These are phyloP conservation scores for Varroa destructor DNA, from an alignment of 1,140 invertebrate species.

Conservation along the genomic window DNA sequence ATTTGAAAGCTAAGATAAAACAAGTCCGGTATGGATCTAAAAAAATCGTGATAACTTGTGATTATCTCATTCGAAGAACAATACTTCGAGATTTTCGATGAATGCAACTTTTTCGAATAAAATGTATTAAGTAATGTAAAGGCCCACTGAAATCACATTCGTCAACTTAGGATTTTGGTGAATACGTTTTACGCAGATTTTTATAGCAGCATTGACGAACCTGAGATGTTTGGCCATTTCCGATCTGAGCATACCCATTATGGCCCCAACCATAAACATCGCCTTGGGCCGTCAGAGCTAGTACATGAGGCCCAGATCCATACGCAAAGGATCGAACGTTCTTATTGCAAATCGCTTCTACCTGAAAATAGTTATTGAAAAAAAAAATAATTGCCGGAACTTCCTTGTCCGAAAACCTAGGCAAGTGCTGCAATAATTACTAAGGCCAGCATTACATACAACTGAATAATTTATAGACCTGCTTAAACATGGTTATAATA, in stretches of 20 bases:
- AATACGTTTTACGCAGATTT: background rate
- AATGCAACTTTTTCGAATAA: background rate
- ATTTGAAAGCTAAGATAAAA: too few species aligned
- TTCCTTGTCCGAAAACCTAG: too few species aligned
- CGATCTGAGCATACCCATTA: conserved; percentile 48
- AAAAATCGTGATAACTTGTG: too few species aligned
- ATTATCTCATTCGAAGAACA: too few species aligned
- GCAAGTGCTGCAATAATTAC: too few species aligned
- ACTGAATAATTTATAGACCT: too few species aligned
- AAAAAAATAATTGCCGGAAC: background rate
- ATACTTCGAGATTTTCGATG: conserved; percentile 36
- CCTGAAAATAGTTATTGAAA: conserved; percentile 31
- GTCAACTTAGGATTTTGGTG: too few species aligned
- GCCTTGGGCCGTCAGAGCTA: conserved; percentile 49
- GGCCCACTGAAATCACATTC: background rate
- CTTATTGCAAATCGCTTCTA: conserved; percentile 49
- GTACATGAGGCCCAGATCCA: conserved; percentile 53
- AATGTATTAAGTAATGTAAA: background rate
- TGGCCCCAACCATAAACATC: conserved; percentile 55
- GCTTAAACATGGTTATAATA: too few species aligned
- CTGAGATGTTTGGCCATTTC: background rate
- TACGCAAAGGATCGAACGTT: conserved; percentile 50
- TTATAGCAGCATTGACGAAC: background rate
- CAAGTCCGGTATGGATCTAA: too few species aligned
- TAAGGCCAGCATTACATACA: too few species aligned